Evolutionary conservation across 2,797 vertebrate species (phyloP), one percentile per base, ranked within the genome.

Genomic region (Gymnopithys bicolor): DNA sequence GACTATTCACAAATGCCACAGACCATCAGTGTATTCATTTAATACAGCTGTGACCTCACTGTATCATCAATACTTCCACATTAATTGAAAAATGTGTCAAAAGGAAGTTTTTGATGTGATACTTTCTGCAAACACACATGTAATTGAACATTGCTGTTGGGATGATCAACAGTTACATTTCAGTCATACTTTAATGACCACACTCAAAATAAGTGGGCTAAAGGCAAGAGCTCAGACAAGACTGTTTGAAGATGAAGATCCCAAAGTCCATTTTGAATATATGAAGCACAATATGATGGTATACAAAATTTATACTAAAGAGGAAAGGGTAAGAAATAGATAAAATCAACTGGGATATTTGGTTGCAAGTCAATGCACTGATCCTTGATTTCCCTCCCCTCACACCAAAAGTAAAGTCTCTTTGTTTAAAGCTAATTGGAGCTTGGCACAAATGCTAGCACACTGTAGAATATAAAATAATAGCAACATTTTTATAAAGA

Each of bases 31-130:
- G 33, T 32, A 48, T 41, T 37, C 51, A 58, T 62, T 73, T 53
- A 79, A 25, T 27, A 63, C 3, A 55, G 12, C 18, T 48, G 32
- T 92, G 89, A 25, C n/a, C 13, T 90, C 32, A 32, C 28, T 48
- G 12, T 22, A 11, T 14, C 43, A n/a, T 64, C n/a, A 68, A 15
- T 64, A 55, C 58, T 82, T 76, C 30, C 56, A 66, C 18, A 51
- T 35, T 55, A 73, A 27, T 2, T 51, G 25, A 66, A 53, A 18
- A 13, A 86, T 89, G 70, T 92, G 56, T 90, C 35, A 94, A 77
- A 96, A 96, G 85, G 19, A 94, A 94, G 91, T 10, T 85, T 85
- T 21, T 53, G 56, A 33, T 91, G 35, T 53, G 80, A 80, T 89
- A 39, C 64, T 82, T 93, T 83, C 77, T 81, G 49, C 89, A 94